Evolutionary conservation across 2,888 invertebrate genomes (phyloP).

Genomic region (Odontocolon sp.): DNA sequence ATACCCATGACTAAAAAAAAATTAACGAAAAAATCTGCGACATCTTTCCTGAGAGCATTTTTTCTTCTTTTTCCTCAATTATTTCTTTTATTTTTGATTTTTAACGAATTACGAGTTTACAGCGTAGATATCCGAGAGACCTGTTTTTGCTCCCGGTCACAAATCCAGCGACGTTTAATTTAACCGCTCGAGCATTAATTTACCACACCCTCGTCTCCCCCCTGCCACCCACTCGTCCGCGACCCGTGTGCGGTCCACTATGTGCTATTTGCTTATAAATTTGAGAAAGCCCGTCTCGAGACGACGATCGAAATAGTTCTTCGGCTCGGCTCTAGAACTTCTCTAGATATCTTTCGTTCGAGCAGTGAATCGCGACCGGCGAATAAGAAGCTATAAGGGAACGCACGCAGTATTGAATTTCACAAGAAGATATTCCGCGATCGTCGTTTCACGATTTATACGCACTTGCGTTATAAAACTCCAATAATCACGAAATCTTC

Average conservation of each 20-base stretch:
- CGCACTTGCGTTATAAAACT: neutral
- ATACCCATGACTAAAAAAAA: neutral
- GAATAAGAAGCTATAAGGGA: too few species aligned
- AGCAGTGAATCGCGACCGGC: neutral
- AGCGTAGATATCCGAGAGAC: too few species aligned
- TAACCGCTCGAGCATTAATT: slow-evolving; percentile 74
- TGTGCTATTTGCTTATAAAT: slow-evolving; percentile 75
- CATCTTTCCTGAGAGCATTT: neutral
- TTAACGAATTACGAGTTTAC: too few species aligned
- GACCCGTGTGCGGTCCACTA: slow-evolving; percentile 61
- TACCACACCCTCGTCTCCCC: slow-evolving; percentile 57
- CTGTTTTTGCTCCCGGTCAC: too few species aligned
- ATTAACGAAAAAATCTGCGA: neutral
- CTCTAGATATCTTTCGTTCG: slow-evolving; percentile 22
- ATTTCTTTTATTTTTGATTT: too few species aligned
- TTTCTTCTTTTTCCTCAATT: too few species aligned
- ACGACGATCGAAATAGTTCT: slow-evolving; percentile 58
- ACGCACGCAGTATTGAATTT: slow-evolving; percentile 8
- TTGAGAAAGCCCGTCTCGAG: slow-evolving; percentile 66
- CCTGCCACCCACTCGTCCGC: neutral
- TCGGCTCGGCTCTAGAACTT: slow-evolving; percentile 41
- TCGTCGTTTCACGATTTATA: neutral
- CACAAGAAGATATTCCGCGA: neutral
- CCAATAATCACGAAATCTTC: too few species aligned
- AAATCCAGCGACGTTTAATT: slow-evolving; percentile 70